phyloP scores from a whole-genome alignment of 2,797 vertebrate species.

The Phoeniculus purpureus region DNA sequence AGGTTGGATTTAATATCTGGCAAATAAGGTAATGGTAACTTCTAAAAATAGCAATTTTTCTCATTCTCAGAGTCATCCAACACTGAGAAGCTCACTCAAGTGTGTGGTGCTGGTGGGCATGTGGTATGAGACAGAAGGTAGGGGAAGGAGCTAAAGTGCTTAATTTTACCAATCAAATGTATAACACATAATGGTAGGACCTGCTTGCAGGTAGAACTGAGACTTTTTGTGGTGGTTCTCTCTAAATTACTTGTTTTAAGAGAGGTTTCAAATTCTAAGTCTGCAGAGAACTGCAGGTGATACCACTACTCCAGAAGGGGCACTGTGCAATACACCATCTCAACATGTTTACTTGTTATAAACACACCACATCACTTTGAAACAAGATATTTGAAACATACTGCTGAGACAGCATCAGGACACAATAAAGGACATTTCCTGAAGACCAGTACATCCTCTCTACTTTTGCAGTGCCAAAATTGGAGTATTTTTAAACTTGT shows the following conservation, averaged over 20 bases:
- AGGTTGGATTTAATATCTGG: background rate
- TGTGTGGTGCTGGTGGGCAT: background rate
- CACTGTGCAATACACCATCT: background rate
- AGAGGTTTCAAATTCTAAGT: background rate
- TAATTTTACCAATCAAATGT: background rate
- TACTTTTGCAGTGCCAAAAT: background rate
- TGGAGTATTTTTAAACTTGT: background rate
- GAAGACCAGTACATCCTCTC: background rate
- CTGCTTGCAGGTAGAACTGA: background rate
- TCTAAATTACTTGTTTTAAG: background rate
- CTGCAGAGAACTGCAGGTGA: background rate
- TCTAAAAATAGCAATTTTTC: background rate
- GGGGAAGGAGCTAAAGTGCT: background rate
- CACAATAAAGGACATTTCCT: background rate
- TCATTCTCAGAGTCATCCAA: background rate
- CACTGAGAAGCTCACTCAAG: background rate
- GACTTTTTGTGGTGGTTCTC: background rate
- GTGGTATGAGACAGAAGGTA: background rate
- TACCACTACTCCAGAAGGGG: background rate
- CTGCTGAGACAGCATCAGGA: background rate
- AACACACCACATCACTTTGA: background rate
- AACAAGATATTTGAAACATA: background rate
- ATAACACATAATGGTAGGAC: background rate
- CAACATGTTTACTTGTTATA: background rate
- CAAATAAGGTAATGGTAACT: background rate